Evolutionary conservation across 92 coral and sea anemone species (phyloP).

Genomic region (Epizoanthus stellaris): DNA sequence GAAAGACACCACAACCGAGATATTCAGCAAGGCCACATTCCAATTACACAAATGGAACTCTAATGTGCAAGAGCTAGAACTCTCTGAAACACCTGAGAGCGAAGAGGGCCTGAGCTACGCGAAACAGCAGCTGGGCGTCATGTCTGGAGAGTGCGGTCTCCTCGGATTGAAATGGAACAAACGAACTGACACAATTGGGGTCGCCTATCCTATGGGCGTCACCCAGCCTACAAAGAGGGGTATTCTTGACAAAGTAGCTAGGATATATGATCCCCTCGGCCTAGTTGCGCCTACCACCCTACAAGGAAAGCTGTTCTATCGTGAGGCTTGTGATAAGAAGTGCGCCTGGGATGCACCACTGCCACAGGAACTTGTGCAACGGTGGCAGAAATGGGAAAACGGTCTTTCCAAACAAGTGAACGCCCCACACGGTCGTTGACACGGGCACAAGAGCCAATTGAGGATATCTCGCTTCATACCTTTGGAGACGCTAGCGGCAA

Average conservation of each 20-base stretch:
- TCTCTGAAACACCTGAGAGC: slow-evolving; percentile 1
- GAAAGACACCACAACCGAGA: slow-evolving; percentile 39
- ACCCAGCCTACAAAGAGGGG: slow-evolving; percentile 66
- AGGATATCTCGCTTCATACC: slow-evolving; percentile 50
- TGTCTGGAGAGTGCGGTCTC: slow-evolving; percentile 46
- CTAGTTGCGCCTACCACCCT: slow-evolving; percentile 54
- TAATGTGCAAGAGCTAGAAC: slow-evolving; percentile 54
- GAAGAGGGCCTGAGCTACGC: slow-evolving; percentile 56
- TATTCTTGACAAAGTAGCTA: slow-evolving; percentile 55
- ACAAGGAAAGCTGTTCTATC: slow-evolving; percentile 50
- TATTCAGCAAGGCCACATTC: slow-evolving; percentile 55
- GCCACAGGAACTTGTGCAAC: slow-evolving; percentile 25
- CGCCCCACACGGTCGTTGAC: slow-evolving; percentile 47
- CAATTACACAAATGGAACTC: slow-evolving; percentile 72
- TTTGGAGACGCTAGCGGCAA: slow-evolving; percentile 68
- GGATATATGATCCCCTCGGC: slow-evolving; percentile 73
- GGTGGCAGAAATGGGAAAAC: slow-evolving; percentile 43
- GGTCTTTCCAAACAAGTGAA: slow-evolving; percentile 31
- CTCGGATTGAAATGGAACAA: slow-evolving; percentile 63
- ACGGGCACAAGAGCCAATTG: slow-evolving; percentile 17
- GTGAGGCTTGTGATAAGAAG: slow-evolving; percentile 59
- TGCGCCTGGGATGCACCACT: slow-evolving; percentile 63
- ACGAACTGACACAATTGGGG: slow-evolving; percentile 41
- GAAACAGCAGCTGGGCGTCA: slow-evolving; percentile 51
- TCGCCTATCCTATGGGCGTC: slow-evolving; percentile 39